These are phyloP conservation scores for Rhinoraja longicauda DNA, from an alignment of 2,797 vertebrate genomes.

Conservation along the genomic window DNA sequence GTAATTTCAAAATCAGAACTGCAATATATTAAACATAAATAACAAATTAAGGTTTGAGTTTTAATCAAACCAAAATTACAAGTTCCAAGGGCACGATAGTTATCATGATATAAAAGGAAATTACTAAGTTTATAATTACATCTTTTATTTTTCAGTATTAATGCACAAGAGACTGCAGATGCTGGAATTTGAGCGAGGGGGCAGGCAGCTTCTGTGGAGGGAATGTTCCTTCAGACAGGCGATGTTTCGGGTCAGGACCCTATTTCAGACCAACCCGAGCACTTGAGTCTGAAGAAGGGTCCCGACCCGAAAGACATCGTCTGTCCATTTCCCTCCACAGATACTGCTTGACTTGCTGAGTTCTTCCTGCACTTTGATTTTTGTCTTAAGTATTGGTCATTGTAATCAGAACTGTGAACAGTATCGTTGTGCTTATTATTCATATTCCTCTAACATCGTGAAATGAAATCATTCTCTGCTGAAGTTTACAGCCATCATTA, in stretches of 20 bases:
- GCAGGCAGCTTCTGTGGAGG: too few species aligned
- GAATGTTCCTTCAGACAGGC: too few species aligned
- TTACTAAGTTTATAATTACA: constrained; percentile 19
- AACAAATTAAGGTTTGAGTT: background rate
- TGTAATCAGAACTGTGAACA: background rate
- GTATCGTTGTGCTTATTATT: background rate
- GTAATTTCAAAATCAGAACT: background rate
- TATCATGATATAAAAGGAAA: constrained; percentile 12
- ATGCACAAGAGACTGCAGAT: too few species aligned
- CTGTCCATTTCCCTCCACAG: too few species aligned
- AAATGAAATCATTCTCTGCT: background rate
- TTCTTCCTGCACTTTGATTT: too few species aligned
- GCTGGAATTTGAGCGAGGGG: too few species aligned
- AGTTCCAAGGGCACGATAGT: background rate
- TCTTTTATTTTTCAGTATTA: background rate
- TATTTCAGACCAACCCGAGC: too few species aligned
- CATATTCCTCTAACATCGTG: background rate
- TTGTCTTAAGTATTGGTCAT: background rate
- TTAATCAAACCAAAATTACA: background rate
- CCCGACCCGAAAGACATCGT: too few species aligned
- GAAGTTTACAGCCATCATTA: constrained; percentile 9
- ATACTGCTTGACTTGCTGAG: too few species aligned
- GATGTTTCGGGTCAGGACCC: too few species aligned
- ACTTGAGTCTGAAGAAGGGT: too few species aligned
- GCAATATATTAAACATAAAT: background rate